Conservation (phyloP, 2,797 vertebrate species). For the Tapera naevia region DNA sequence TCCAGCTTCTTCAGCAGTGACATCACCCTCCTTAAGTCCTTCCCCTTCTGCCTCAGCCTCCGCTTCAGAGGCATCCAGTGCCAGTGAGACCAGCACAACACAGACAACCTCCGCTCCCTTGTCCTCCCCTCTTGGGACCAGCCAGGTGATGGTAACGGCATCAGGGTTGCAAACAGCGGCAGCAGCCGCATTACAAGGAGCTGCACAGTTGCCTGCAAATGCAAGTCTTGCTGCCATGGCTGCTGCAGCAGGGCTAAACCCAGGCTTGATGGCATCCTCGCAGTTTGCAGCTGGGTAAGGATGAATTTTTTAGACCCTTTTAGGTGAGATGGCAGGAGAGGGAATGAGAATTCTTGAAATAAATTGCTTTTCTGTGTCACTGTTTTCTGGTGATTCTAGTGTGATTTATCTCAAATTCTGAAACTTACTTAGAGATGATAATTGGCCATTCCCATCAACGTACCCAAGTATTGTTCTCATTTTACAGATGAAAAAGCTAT, state of each 20-base stretch:
- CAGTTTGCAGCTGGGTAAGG: conserved; percentile 95
- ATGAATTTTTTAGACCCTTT: background rate
- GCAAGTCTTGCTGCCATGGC: conserved; percentile 97
- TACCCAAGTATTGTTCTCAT: background rate
- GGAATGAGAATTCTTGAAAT: background rate
- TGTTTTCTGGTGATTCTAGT: background rate
- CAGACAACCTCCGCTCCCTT: conserved; percentile 87
- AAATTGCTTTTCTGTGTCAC: background rate
- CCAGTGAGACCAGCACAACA: conserved; percentile 82
- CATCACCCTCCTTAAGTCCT: conserved; percentile 89
- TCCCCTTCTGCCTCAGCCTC: conserved; percentile 81
- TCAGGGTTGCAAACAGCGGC: conserved; percentile 85
- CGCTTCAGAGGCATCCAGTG: conserved; percentile 79
- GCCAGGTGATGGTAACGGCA: conserved; percentile 93
- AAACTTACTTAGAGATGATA: background rate
- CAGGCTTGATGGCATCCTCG: conserved; percentile 93
- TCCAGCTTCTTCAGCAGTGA: conserved; percentile 82
- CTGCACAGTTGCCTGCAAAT: conserved; percentile 89
- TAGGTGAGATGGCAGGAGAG: background rate
- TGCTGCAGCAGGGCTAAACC: conserved; percentile 92
- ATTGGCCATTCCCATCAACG: background rate
- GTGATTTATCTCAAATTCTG: background rate
- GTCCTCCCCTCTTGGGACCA: conserved; percentile 83
- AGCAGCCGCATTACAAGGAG: conserved; percentile 88
- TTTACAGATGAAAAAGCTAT: background rate